Conservation (phyloP, 2,113 vertebrate species). For the Sigmodon hispidus region DNA sequence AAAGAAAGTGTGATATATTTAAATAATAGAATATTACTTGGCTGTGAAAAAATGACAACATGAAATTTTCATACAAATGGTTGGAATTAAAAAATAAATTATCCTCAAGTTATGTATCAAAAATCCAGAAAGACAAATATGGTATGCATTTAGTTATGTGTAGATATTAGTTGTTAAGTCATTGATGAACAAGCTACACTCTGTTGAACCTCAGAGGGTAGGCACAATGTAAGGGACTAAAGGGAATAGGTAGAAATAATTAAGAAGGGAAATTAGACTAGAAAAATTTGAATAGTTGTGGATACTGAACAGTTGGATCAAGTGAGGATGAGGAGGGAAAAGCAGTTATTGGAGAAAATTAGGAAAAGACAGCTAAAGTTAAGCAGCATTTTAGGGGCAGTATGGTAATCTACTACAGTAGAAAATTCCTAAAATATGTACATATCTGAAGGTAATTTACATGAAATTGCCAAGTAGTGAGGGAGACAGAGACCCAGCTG, state of each 20-base stretch:
- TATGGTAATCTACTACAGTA: neutral
- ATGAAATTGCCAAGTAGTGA: neutral
- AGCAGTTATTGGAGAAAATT: neutral
- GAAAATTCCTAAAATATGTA: neutral
- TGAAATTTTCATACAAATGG: neutral
- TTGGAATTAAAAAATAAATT: neutral
- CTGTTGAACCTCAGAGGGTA: neutral
- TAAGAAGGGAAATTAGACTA: neutral
- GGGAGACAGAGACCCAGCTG: neutral
- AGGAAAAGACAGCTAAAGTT: neutral
- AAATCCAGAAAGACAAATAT: neutral
- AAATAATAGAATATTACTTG: neutral
- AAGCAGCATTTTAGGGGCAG: neutral
- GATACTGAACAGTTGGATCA: neutral
- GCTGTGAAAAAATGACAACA: neutral
- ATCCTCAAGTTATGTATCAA: neutral
- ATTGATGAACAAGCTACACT: neutral
- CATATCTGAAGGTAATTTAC: neutral
- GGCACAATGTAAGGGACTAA: neutral
- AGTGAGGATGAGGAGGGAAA: neutral
- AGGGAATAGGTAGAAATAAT: too few species aligned
- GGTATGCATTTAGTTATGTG: neutral
- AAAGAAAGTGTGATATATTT: neutral
- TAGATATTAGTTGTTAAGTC: neutral
- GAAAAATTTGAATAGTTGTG: too few species aligned